Percentiles rank a stretch among this genome's conserved stretches.
phyloP scores from a whole-genome alignment of 2,888 invertebrate species.

The Cinara cedri region DNA sequence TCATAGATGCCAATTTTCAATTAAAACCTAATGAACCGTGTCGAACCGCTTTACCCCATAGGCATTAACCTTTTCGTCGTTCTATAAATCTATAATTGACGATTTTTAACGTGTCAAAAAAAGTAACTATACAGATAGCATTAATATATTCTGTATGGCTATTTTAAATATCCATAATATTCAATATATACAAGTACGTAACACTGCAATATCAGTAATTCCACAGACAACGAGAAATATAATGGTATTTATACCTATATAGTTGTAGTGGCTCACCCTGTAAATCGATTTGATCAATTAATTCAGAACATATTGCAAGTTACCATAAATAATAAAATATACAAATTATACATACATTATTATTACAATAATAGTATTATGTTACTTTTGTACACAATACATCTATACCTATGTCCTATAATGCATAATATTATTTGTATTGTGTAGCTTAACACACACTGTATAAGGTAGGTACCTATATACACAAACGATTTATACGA shows the following conservation, averaged over 20 bases:
- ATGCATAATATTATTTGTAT: not conserved
- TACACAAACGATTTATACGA: conserved; percentile 25
- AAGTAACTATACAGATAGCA: not conserved
- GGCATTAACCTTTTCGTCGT: not conserved
- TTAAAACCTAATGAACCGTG: not conserved
- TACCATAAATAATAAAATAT: not conserved
- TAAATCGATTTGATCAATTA: no score
- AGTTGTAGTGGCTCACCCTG: no score
- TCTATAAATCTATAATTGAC: not conserved
- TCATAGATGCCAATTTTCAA: no score
- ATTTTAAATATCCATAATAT: no score
- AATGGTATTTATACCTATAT: no score
- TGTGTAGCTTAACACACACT: not conserved
- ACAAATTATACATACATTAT: not conserved
- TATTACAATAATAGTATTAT: not conserved
- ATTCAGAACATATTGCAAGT: not conserved
- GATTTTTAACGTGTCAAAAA: not conserved
- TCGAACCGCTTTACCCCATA: not conserved
- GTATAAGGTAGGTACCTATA: not conserved
- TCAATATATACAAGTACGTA: no score
- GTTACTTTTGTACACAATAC: not conserved
- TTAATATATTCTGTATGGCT: not conserved
- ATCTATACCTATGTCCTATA: no score
- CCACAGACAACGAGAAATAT: no score
- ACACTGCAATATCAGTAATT: no score